Evolutionary conservation across 2,113 vertebrate species (phyloP).

Genomic region (Campylorhamphus procurvoides): DNA sequence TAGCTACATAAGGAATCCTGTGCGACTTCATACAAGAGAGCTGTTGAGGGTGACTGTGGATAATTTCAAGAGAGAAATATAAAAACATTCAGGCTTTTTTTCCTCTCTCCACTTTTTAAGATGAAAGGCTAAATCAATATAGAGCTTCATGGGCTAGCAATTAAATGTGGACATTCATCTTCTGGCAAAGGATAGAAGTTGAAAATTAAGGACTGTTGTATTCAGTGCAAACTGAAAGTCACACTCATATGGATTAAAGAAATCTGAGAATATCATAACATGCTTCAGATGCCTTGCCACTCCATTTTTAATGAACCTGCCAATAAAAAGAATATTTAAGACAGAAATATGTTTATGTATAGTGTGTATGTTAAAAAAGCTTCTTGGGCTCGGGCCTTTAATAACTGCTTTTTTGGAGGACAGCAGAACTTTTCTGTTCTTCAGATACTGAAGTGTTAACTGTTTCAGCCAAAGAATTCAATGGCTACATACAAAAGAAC

Average conservation of each 20-base stretch:
- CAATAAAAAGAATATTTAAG: neutral
- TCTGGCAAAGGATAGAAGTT: neutral
- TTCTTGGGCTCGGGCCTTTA: neutral
- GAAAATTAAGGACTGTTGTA: neutral
- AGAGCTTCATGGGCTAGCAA: neutral
- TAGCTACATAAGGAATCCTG: neutral
- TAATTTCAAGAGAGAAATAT: neutral
- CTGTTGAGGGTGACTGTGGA: neutral
- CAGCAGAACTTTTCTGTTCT: neutral
- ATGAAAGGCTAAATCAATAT: neutral
- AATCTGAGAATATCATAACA: neutral
- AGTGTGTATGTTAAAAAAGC: neutral
- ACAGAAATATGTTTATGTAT: neutral
- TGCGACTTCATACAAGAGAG: neutral
- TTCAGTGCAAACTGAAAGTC: neutral
- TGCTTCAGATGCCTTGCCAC: neutral
- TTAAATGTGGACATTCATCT: neutral
- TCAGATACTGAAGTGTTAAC: neutral
- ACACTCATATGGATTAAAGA: neutral
- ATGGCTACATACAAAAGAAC: neutral
- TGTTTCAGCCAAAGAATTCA: neutral
- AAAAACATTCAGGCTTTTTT: neutral
- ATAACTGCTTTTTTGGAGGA: neutral
- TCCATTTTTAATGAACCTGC: neutral
- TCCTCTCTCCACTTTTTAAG: neutral